These are phyloP conservation scores for Pseudoatta argentina DNA, from an alignment of 1,140 invertebrate species.

Conservation along the genomic window DNA sequence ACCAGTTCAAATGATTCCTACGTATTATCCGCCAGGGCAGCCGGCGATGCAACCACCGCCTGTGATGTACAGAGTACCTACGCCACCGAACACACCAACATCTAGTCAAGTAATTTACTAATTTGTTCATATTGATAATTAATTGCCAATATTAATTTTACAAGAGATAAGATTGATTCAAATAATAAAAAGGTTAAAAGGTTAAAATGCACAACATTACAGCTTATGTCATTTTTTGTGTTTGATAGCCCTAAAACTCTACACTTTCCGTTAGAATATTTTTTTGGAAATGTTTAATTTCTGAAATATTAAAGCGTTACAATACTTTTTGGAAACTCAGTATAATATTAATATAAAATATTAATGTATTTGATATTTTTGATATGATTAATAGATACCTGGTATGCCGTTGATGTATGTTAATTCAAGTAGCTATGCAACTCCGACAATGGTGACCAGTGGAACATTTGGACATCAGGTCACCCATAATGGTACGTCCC, in stretches of 20 bases:
- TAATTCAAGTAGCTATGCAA: conserved; percentile 82
- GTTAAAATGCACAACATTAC: background rate
- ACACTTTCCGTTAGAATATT: too few relatives aligned
- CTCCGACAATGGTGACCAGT: conserved; percentile 80
- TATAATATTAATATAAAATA: background rate
- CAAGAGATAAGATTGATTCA: background rate
- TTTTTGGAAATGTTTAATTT: too few relatives aligned
- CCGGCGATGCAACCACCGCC: conserved; percentile 82
- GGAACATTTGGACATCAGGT: conserved; percentile 82
- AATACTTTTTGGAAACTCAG: too few relatives aligned
- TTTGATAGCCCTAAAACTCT: too few relatives aligned
- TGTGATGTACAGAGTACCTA: conserved; percentile 84
- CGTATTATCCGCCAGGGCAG: conserved; percentile 82
- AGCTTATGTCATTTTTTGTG: too few relatives aligned
- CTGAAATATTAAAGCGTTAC: too few relatives aligned
- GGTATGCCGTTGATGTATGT: conserved; percentile 85
- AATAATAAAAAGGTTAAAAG: background rate
- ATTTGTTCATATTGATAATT: background rate
- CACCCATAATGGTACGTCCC: conserved; percentile 78
- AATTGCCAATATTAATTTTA: background rate
- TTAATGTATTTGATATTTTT: background rate
- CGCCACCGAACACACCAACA: conserved; percentile 84
- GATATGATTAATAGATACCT: conserved; percentile 78
- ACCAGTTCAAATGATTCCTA: conserved; percentile 82
- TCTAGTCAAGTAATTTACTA: conserved; percentile 79